Evolutionary conservation across 1,140 invertebrate genomes (phyloP), one percentile per base, ranked within the genome.

Genomic region (Calephelis nemesis): DNA sequence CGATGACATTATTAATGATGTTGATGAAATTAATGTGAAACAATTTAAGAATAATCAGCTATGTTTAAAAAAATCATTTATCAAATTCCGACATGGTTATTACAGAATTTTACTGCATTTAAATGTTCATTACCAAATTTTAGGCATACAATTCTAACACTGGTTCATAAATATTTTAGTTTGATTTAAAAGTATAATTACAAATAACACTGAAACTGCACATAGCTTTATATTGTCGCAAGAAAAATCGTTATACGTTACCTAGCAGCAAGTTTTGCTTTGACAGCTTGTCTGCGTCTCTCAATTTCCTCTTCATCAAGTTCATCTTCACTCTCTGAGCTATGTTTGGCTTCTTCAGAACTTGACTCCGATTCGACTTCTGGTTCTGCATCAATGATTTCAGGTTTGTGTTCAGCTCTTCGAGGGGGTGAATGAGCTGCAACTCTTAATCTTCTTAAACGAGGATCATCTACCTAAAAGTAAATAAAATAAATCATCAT

Each of bases 301-400:
- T 98, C 97, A 77, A 98, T 95, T 91, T 98, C 97, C 71, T 94
- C 93, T 70, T 94, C 93, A 74, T 95, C 95, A 40, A 94, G 92
- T 69, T 95, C 94, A 82, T 94, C 94, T 52, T 93, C 94, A 65
- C 93, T 93, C 78, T 97, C 96, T 0, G 97, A 89, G 60, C 97
- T 91, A 60, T 88, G 83, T 13, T 67, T 75, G 0, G 66, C 81
- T 54, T 87, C 87, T 15, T 85, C 84, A 19, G 69, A 85, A 71
- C 81, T 86, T 8, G 74, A 81, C 42, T 85, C 85, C 1, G 66
- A 93, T 76, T 88, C 95, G 90, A 47, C 74, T 54, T 87, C 85
- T 12, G 94, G 92, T 54, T 95, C 94, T 42, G 93, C 92, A 77
- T 95, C 93, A 64, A 93, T 93, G 15, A 93, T 92, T 68, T 93